Conservation (phyloP, 1,140 invertebrate species). For the Cryptotermes secundus region DNA sequence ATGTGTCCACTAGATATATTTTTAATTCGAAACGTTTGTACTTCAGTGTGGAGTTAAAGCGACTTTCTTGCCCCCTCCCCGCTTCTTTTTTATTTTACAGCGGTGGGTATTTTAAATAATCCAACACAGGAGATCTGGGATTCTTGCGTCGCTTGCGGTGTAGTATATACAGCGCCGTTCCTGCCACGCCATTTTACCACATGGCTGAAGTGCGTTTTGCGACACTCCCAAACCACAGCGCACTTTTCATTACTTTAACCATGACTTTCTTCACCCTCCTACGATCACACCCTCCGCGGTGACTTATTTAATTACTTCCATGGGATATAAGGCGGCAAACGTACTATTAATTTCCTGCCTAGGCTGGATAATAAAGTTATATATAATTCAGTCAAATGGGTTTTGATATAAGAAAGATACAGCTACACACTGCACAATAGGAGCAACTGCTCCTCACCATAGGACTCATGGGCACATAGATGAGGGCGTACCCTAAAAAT, state of each 20-base stretch:
- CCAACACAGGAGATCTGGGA: not conserved
- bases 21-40: not conserved
- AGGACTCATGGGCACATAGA: too few species aligned
- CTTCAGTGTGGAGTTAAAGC: not conserved
- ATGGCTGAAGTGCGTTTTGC: not conserved
- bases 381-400: not conserved
- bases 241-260: slow-evolving; percentile 4
- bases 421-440: too few species aligned
- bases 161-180: not conserved
- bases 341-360: not conserved
- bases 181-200: too few species aligned
- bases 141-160: not conserved
- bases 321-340: not conserved
- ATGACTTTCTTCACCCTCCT: not conserved
- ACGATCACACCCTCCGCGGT: not conserved
- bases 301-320: not conserved
- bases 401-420: not conserved
- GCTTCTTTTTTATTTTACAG: not conserved
- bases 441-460: too few species aligned
- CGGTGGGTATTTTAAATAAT: slow-evolving; percentile 8
- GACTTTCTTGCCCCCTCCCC: too few species aligned
- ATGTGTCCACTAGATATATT: not conserved
- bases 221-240: not conserved
- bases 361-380: not conserved
- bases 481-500: too few species aligned